Base-by-base conservation (phyloP, 1,140 invertebrate genomes). In the Pseudomyrmex flavicornis region DNA sequence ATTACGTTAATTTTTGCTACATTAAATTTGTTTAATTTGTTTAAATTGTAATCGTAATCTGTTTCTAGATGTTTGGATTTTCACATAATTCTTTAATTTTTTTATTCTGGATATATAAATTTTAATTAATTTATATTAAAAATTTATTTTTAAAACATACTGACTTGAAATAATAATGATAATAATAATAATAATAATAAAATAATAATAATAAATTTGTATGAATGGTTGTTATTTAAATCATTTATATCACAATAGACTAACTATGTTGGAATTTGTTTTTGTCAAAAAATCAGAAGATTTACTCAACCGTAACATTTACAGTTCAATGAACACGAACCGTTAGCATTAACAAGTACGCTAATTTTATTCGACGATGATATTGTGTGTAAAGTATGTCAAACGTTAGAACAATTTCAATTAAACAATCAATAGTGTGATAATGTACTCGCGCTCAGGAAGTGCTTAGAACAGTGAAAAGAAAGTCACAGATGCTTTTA, bases 1-100 rank as follows among this genome's bases (percentile, higher is more conserved):
- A 68, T 88, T 88, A 62, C 85, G 9, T 48, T 17, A 13, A 20
- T 20, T 20, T 65, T 76, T 54, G 15, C 26, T 17, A 56, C 5
- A 69, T 68, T 2, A 26, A n/a, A 52, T 15, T 13, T 35, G 35
- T 61, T 22, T 46, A 12, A 8, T 15, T 61, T 44, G 17, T 58
- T 26, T 26, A 26, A 26, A 26, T 26, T 26, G 2, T 46, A 59
- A 73, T 69, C 7, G 35, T 35, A 35, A 35, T 35, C 35, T 35
- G 5, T 35, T 35, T 35, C 0, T 35, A 35, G 7, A 35, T 35
- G 0, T 5, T 35, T 35, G 5, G 5, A 35, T 4, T 35, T 35
- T 35, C 0, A 35, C 5, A 35, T 35, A 5, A 35, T 35, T 35
- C 26, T 26, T 26, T 26, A 26, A 35, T 35, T 35, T 35, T 35